These are phyloP conservation scores for Ceyx margarethae DNA, from an alignment of 2,113 vertebrate genomes.

Conservation along the genomic window DNA sequence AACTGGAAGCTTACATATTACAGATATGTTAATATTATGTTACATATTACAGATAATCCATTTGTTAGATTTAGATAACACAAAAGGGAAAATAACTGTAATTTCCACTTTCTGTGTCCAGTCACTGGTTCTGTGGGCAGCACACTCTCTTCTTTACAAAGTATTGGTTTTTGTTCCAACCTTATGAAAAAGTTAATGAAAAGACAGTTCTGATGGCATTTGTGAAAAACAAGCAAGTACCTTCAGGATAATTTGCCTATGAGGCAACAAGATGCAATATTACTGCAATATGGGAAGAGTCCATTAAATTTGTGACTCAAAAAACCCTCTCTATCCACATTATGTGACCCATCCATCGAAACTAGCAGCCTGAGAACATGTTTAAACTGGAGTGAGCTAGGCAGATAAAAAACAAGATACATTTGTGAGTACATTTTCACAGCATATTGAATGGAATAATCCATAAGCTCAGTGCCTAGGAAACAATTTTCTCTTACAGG, in stretches of 20 bases:
- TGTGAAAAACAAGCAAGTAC: not conserved
- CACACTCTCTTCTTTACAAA: not conserved
- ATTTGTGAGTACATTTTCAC: not conserved
- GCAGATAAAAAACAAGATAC: not conserved
- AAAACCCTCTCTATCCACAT: not conserved
- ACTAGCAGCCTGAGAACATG: not conserved
- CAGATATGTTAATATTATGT: not conserved
- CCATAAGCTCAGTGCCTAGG: not conserved
- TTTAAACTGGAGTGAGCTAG: not conserved
- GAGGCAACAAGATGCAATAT: conserved; percentile 2
- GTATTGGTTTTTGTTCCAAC: not conserved
- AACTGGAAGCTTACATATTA: not conserved
- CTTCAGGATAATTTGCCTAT: not conserved
- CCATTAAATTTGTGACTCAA: not conserved
- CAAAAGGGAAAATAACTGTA: not conserved
- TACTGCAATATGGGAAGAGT: not conserved
- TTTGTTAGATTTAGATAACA: not conserved
- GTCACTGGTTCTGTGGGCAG: not conserved
- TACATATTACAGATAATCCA: not conserved
- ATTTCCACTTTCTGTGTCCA: not conserved
- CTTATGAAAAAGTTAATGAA: not conserved
- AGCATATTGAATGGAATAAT: not conserved
- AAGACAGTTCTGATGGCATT: not conserved
- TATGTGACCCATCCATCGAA: conserved; percentile 1
- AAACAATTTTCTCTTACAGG: not conserved